Evolutionary conservation across 53 echinoderm and acorn worm species (phyloP).

Genomic region (Astropecten irregularis): DNA sequence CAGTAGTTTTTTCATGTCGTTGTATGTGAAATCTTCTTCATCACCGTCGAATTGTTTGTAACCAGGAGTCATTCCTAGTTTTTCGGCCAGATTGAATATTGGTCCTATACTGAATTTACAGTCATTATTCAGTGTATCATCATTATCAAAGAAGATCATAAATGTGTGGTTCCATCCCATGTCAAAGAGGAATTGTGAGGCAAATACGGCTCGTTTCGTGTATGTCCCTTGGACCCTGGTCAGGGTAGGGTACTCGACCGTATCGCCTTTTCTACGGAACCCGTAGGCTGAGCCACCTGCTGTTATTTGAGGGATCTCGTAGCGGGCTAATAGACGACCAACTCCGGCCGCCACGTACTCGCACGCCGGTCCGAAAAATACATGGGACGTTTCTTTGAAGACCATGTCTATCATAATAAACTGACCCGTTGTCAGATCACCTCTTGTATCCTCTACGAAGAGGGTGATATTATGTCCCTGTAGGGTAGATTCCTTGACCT

Average conservation of each 20-base stretch:
- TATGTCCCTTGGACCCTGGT: slow-evolving; percentile 71
- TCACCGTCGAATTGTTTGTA: slow-evolving; percentile 8
- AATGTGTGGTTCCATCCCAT: slow-evolving; percentile 45
- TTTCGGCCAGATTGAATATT: slow-evolving; percentile 7
- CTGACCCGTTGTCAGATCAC: slow-evolving; percentile 55
- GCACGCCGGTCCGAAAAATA: slow-evolving; percentile 82
- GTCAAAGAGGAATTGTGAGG: not conserved
- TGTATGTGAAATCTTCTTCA: not conserved
- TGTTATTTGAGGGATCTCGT: slow-evolving; percentile 76
- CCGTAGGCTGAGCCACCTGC: slow-evolving; percentile 70
- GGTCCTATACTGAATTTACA: slow-evolving; percentile 25
- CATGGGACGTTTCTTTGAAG: slow-evolving; percentile 61
- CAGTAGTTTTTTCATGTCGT: not conserved
- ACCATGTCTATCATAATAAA: slow-evolving; percentile 75
- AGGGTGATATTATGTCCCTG: slow-evolving; percentile 45
- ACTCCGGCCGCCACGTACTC: slow-evolving; percentile 72
- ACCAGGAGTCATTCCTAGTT: slow-evolving; percentile 14
- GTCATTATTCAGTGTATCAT: slow-evolving; percentile 17
- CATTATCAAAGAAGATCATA: slow-evolving; percentile 33
- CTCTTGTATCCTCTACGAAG: slow-evolving; percentile 58
- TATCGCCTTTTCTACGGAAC: slow-evolving; percentile 19
- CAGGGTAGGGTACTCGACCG: slow-evolving; percentile 30
- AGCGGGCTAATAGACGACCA: slow-evolving; percentile 69
- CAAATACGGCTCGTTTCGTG: slow-evolving; percentile 37
- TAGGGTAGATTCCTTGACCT: slow-evolving; percentile 33